Evolutionary conservation across 1,140 invertebrate genomes (phyloP), one percentile per base, ranked within the genome.

Genomic region (Leptinotarsa defecta): DNA sequence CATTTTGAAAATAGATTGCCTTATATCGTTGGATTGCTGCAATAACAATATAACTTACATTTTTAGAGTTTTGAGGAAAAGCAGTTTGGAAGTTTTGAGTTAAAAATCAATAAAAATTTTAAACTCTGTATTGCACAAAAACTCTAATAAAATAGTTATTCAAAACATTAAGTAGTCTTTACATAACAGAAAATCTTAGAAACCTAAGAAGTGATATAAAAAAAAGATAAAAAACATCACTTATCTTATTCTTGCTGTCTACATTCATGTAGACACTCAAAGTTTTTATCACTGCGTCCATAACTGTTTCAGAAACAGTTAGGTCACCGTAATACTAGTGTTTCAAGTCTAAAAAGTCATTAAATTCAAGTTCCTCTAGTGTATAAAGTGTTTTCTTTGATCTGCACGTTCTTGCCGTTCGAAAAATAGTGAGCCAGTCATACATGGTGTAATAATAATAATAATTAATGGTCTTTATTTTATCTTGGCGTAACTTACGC

Each of bases 351-450:
- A 17, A 6, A 72, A 75, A 75, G 17, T 71, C 67, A 71, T 71
- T 20, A 71, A 22, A 71, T 71, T 75, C 71, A 62, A 71, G 68
- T 24, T 72, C 69, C 48, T 72, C 49, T 72, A 76, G 43, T 1
- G 4, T 72, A 70, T 49, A 74, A 8, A 22, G 61, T n/a, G 71
- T 52, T 71, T 75, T 70, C 6, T 75, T 71, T 49, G 73, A 71
- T n/a, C 52, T 15, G 15, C 52, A 57, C n/a, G 15, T 17, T n/a
- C n/a, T 17, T 6, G 52, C 65, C 48, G 48, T 76, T 49, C 34
- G 48, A 71, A 75, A 71, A 71, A 75, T 75, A 34, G 49, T 71
- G 13, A 75, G 57, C 68, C 70, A 73, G 17, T 57, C 52, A 52
- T 52, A 5, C 0, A 52, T 76, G 62, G 61, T 73, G n/a, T 76